phyloP scores from a whole-genome alignment of 1,140 invertebrate genomes.

The Elysia chlorotica region DNA sequence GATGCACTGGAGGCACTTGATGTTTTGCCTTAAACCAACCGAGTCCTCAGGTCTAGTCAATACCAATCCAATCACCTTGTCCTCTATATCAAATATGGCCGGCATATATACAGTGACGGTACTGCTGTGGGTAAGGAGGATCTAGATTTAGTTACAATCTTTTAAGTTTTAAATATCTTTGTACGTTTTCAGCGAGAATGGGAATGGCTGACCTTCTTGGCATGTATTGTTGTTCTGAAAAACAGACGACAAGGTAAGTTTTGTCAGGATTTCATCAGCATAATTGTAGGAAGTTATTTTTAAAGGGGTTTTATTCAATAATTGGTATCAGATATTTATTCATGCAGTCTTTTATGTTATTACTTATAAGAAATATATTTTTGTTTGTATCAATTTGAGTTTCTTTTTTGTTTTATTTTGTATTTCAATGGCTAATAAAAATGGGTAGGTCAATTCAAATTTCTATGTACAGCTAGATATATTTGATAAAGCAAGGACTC shows the following conservation, averaged over 20 bases:
- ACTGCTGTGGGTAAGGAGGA: neutral
- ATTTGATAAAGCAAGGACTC: no score
- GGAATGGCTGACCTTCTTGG: conserved; percentile 93
- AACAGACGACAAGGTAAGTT: conserved; percentile 81
- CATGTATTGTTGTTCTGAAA: conserved; percentile 90
- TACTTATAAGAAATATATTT: neutral
- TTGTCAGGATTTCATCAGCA: no score
- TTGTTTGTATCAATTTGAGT: neutral
- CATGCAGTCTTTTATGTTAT: neutral
- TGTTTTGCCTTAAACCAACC: neutral
- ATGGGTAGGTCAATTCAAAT: no score
- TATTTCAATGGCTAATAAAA: no score
- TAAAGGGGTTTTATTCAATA: no score
- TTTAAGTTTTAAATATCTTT: neutral
- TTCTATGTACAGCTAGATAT: no score
- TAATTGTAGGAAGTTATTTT: no score
- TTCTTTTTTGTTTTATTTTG: no score
- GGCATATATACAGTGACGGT: neutral
- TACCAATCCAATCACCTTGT: neutral
- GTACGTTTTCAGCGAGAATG: conserved; percentile 77
- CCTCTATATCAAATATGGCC: neutral
- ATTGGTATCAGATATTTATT: neutral
- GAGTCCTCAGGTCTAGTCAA: neutral
- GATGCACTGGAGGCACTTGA: neutral
- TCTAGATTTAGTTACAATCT: neutral